Evolutionary conservation across 2,888 invertebrate species (phyloP).

Genomic region (Volucella inflata): DNA sequence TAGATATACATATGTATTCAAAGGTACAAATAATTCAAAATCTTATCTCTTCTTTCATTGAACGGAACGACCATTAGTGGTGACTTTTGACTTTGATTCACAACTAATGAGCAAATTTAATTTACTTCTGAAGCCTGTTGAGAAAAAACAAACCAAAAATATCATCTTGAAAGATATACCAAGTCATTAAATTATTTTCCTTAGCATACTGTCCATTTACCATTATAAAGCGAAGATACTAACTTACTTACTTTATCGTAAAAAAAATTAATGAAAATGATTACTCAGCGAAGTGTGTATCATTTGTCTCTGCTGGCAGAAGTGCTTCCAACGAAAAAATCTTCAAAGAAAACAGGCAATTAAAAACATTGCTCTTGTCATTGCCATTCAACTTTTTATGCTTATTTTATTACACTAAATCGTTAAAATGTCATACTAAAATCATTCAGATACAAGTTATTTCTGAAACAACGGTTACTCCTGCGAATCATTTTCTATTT

Average conservation of each 20-base stretch:
- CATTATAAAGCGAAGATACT: slow-evolving; percentile 10
- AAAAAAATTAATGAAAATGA: slow-evolving; percentile 60
- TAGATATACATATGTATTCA: too few species aligned
- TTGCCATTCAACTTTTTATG: slow-evolving; percentile 15
- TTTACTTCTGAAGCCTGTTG: neutral
- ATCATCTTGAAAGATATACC: neutral
- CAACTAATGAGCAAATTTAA: neutral
- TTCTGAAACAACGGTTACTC: neutral
- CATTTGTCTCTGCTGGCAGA: slow-evolving; percentile 55
- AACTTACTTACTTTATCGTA: neutral
- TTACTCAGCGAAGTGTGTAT: slow-evolving; percentile 59
- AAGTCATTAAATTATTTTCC: slow-evolving; percentile 21
- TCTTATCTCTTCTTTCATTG: too few species aligned
- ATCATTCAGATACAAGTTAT: neutral
- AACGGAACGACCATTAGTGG: too few species aligned
- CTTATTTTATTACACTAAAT: slow-evolving; percentile 18
- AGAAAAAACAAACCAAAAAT: too few species aligned
- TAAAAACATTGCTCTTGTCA: slow-evolving; percentile 19
- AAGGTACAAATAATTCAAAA: too few species aligned
- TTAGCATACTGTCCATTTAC: slow-evolving; percentile 21
- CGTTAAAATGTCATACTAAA: neutral
- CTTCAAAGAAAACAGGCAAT: slow-evolving; percentile 28
- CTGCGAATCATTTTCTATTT: slow-evolving; percentile 6
- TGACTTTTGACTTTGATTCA: too few species aligned
- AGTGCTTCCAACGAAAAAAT: slow-evolving; percentile 12